A percentile compares a stretch with the other conserved stretches of the same genome.
phyloP scores from a whole-genome alignment of 2,888 invertebrate species.

The Chrysodeixis includens region DNA sequence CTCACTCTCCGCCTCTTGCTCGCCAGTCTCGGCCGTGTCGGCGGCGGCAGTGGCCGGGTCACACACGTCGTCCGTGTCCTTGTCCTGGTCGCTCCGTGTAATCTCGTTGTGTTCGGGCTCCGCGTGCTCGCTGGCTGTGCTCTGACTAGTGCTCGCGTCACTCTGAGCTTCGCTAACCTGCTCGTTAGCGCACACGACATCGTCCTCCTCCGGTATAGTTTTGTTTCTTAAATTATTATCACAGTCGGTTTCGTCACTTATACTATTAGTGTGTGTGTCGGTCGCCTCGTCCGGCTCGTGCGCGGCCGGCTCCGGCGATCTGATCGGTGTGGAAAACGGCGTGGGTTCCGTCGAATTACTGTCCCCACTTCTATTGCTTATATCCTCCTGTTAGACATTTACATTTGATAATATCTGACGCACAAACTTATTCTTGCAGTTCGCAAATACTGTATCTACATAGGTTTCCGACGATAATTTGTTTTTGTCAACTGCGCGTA shows the following conservation, averaged over 20 bases:
- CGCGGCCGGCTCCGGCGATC: slow-evolving; percentile 70
- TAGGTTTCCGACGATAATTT: slow-evolving; percentile 3
- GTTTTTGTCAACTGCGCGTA: slow-evolving; percentile 60
- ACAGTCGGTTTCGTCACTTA: slow-evolving; percentile 85
- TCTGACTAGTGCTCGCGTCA: slow-evolving; percentile 74
- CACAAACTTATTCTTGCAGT: slow-evolving; percentile 74
- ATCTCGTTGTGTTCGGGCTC: slow-evolving; percentile 40
- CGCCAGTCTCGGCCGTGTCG: slow-evolving; percentile 13
- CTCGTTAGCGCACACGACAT: slow-evolving; percentile 84
- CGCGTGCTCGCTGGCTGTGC: slow-evolving; percentile 31
- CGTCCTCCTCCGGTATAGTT: slow-evolving; percentile 79
- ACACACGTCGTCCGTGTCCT: slow-evolving; percentile 31
- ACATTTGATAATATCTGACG: slow-evolving; percentile 72
- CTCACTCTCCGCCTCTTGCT: slow-evolving; percentile 23
- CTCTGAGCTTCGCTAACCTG: slow-evolving; percentile 67
- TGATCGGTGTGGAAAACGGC: slow-evolving; percentile 80
- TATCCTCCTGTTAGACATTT: slow-evolving; percentile 85
- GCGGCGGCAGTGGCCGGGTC: slow-evolving; percentile 25
- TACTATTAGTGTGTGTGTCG: slow-evolving; percentile 70
- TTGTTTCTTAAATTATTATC: slow-evolving; percentile 86
- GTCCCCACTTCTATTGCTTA: slow-evolving; percentile 81
- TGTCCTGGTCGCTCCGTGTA: slow-evolving; percentile 26
- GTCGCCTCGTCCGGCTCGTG: slow-evolving; percentile 36
- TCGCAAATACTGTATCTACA: slow-evolving; percentile 15
- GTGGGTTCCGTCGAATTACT: slow-evolving; percentile 79